Percentiles rank a stretch among this genome's conserved stretches.
Conservation (phyloP, 1,140 invertebrate genomes). For the Episyrphus balteatus region DNA sequence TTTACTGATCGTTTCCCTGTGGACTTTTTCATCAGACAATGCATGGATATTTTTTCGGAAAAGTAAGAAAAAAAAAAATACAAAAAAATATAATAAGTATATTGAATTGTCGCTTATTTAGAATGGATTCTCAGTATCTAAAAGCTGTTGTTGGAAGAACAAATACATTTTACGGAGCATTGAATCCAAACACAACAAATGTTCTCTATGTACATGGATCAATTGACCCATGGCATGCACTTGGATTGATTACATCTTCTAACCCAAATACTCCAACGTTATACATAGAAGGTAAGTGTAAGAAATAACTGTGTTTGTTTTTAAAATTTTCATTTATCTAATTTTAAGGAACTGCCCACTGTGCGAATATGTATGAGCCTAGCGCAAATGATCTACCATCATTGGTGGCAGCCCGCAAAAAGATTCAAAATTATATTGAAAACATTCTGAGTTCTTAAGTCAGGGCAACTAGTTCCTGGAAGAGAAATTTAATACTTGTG, state of each 20-base stretch:
- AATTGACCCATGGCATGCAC: slow-evolving; percentile 87
- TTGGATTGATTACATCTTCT: slow-evolving; percentile 53
- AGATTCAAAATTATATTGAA: slow-evolving; percentile 45
- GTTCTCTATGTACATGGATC: slow-evolving; percentile 83
- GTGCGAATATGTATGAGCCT: slow-evolving; percentile 67
- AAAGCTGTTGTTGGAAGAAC: slow-evolving; percentile 52
- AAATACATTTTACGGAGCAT: slow-evolving; percentile 70
- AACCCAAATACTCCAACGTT: slow-evolving; percentile 48
- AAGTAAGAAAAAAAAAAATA: too few relatives aligned
- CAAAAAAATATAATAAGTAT: background rate
- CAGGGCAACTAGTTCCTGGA: slow-evolving; percentile 8
- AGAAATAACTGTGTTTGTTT: background rate
- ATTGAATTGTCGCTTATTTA: too few relatives aligned
- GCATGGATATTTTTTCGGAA: slow-evolving; percentile 68
- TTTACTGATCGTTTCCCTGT: slow-evolving; percentile 70
- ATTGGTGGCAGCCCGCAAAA: slow-evolving; percentile 48
- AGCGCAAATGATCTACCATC: slow-evolving; percentile 48
- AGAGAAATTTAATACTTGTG: background rate
- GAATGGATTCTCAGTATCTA: slow-evolving; percentile 24
- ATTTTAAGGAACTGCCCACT: slow-evolving; percentile 62
- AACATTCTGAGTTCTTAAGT: slow-evolving; percentile 17
- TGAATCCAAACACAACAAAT: slow-evolving; percentile 55
- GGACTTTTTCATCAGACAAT: slow-evolving; percentile 72
- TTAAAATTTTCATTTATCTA: slow-evolving; percentile 4
- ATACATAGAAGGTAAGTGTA: slow-evolving; percentile 52